A percentile compares a stretch with the other conserved stretches of the same genome.
phyloP scores from a whole-genome alignment of 2,113 vertebrate species.

The Sphaerodactylus townsendi region DNA sequence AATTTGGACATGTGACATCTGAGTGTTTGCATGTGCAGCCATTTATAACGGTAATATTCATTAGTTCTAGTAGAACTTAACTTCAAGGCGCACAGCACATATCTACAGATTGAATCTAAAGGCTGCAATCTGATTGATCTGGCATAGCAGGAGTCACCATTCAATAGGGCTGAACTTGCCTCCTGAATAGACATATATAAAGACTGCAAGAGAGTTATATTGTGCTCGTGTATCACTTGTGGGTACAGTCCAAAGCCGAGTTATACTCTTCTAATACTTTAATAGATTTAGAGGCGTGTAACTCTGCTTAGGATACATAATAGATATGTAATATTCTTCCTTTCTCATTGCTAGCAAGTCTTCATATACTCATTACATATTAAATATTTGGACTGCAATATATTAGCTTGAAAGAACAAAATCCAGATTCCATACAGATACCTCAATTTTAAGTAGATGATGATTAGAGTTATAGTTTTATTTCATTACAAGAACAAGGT shows the following conservation, averaged over 20 bases:
- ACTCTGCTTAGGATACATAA: no score
- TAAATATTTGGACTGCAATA: background rate
- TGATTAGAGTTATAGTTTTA: background rate
- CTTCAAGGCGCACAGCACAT: background rate
- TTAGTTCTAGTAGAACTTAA: background rate
- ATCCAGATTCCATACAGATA: background rate
- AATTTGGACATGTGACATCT: background rate
- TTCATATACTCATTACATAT: background rate
- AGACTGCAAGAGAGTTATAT: background rate
- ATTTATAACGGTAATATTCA: background rate
- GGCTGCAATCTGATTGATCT: background rate
- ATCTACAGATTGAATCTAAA: background rate
- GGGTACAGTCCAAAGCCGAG: no score
- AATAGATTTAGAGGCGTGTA: no score
- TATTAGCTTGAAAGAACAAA: background rate
- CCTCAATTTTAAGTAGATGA: background rate
- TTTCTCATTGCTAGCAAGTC: background rate
- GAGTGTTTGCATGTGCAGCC: background rate
- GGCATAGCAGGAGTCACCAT: no score
- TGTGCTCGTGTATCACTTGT: background rate
- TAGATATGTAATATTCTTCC: accelerated
- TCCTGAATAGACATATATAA: no score
- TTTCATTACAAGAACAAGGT: no score
- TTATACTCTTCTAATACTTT: no score
- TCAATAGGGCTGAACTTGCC: no score